phyloP scores from a whole-genome alignment of 1,140 invertebrate genomes.

The Saxidomus purpurata region DNA sequence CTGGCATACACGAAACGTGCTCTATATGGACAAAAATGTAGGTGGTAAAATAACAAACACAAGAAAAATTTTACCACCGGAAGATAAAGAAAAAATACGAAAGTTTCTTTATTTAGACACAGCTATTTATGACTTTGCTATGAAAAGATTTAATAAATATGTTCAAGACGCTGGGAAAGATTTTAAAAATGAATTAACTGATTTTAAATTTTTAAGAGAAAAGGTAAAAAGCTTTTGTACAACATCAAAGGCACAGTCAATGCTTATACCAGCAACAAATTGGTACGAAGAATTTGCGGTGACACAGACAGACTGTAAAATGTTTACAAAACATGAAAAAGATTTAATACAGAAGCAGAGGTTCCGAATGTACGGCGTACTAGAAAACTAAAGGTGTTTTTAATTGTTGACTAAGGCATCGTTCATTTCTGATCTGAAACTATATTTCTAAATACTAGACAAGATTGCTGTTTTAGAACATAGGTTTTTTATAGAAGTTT shows the following conservation, averaged over 20 bases:
- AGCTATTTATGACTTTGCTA: slow-evolving; percentile 27
- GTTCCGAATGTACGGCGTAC: slow-evolving; percentile 30
- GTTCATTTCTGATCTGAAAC: no score
- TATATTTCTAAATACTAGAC: no score
- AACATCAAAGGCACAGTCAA: background rate
- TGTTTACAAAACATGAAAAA: slow-evolving; percentile 45
- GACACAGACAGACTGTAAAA: slow-evolving; percentile 24
- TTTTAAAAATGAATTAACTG: slow-evolving; percentile 16
- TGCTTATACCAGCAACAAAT: slow-evolving; percentile 8
- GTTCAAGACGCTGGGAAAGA: background rate
- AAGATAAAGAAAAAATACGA: background rate
- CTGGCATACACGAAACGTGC: slow-evolving; percentile 70
- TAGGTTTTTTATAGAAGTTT: no score
- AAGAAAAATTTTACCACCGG: slow-evolving; percentile 1
- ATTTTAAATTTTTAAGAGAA: slow-evolving; percentile 17
- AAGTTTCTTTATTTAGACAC: slow-evolving; percentile 33
- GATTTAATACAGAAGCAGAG: slow-evolving; percentile 31
- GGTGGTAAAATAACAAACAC: background rate
- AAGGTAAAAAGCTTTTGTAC: slow-evolving; percentile 18
- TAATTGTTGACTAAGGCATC: no score
- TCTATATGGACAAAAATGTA: slow-evolving; percentile 68
- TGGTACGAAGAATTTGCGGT: slow-evolving; percentile 22
- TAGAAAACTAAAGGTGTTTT: slow-evolving; percentile 56
- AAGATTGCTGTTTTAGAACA: no score
- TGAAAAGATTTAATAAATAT: slow-evolving; percentile 21